Conservation (phyloP, 1,140 invertebrate genomes). For the Stegodyphus mimosarum region DNA sequence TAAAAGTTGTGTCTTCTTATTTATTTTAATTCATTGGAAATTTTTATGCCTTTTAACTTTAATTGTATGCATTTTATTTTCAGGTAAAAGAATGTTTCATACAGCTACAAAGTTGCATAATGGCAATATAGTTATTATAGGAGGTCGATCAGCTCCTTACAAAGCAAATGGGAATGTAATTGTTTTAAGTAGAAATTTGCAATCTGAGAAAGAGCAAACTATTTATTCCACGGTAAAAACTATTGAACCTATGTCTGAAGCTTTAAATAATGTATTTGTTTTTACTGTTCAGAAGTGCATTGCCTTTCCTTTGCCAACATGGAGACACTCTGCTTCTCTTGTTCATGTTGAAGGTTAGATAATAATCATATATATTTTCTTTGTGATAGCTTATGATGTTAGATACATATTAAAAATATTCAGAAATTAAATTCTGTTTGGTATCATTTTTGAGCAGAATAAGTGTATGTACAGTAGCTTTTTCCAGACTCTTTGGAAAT, state of each 20-base stretch:
- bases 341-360: slow-evolving; percentile 63
- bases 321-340: slow-evolving; percentile 67
- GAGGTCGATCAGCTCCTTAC: slow-evolving; percentile 64
- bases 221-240: slow-evolving; percentile 30
- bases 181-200: background rate
- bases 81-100: slow-evolving; percentile 62
- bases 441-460: too few species aligned
- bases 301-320: slow-evolving; percentile 64
- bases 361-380: slow-evolving; percentile 5
- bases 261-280: too few species aligned
- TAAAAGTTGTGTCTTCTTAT: too few species aligned
- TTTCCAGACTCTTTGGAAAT: too few species aligned
- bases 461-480: too few species aligned
- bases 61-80: background rate
- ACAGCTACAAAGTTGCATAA: slow-evolving; percentile 25
- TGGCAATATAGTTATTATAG: slow-evolving; percentile 64
- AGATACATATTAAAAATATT: too few species aligned
- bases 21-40: too few species aligned
- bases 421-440: too few species aligned
- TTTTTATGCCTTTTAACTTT: too few species aligned
- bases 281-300: too few species aligned
- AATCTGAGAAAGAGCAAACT: background rate
- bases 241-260: too few species aligned
- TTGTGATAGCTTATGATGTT: too few species aligned
- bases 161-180: slow-evolving; percentile 36